Evolutionary conservation across 2,113 vertebrate genomes (phyloP), one percentile per base, ranked within the genome.

Genomic region (Typhlomys cinereus): DNA sequence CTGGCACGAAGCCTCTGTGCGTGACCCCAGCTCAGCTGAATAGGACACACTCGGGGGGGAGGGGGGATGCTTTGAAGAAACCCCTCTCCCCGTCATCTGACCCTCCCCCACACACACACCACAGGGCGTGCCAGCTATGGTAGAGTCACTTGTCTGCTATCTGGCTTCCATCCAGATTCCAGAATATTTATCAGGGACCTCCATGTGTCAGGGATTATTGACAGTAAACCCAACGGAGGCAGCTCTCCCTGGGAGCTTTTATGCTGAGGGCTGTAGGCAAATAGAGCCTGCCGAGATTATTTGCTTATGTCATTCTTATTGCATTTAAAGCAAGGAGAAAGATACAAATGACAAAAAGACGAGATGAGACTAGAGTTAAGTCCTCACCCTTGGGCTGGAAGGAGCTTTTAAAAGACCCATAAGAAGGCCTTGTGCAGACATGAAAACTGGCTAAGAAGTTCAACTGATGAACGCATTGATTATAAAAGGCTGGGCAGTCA

Each of bases 281-380:
- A 96, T 89, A 89, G 34, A 95, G 71, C 59, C 79, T 44, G 41
- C 80, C 64, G 83, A 73, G 46, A 46, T 75, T 89, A 80, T 96
- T 91, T 93, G 89, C 44, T 94, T 50, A 69, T 92, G 70, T 86
- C 48, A 73, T 7, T 94, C 95, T 95, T 95, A 93, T 92, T 95
- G 23, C 67, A 46, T 85, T 92, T 94, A 73, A 73, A 85, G 82
- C 52, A 86, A 90, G 52, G 81, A 93, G 52, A 88, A 44, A 88
- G 70, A 91, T 78, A 25, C 48, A 54, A 29, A 20, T 75, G 73
- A 81, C 50, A 71, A 52, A 3, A 78, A 95, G 59, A 70, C 70
- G 70, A 84, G 61, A 84, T 61, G 61, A 93, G 50, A n/a, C 50
- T 89, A 46, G 71, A 82, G 67, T 44, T 71, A 70, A 7, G 9